These are phyloP conservation scores for Hemicordylus capensis DNA, from an alignment of 2,113 vertebrate species.

Conservation along the genomic window DNA sequence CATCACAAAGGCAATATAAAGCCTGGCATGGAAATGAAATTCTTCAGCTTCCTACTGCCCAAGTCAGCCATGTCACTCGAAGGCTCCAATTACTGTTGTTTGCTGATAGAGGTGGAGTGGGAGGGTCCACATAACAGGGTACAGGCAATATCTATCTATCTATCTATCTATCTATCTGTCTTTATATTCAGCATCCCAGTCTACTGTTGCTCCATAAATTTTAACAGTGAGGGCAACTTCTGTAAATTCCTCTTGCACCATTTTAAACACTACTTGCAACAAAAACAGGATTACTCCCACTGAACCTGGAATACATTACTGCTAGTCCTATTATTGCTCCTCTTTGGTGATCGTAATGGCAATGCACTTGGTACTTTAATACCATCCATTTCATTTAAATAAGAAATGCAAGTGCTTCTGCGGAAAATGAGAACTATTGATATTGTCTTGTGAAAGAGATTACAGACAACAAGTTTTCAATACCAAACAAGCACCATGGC, in stretches of 20 bases:
- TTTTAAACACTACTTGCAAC: constrained; percentile 53
- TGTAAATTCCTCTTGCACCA: constrained; percentile 34
- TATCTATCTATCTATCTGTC: no score
- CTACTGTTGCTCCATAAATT: constrained; percentile 32
- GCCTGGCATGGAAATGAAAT: not conserved
- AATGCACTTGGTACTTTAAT: constrained; percentile 51
- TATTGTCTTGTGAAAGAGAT: constrained; percentile 44
- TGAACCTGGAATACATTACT: constrained; percentile 29
- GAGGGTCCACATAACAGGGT: not conserved
- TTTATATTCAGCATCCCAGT: not conserved
- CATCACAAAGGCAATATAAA: not conserved
- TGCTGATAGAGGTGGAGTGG: not conserved
- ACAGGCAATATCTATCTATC: not conserved
- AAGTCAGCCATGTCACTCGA: not conserved
- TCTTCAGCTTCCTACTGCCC: not conserved
- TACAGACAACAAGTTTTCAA: constrained; percentile 32
- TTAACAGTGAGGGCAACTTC: constrained; percentile 52
- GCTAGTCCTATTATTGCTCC: constrained; percentile 26
- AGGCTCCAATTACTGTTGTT: not conserved
- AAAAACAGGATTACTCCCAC: constrained; percentile 21
- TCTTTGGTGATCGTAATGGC: constrained; percentile 15
- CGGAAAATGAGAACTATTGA: constrained; percentile 48
- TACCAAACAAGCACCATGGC: constrained; percentile 49
- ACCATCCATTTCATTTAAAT: constrained; percentile 53
- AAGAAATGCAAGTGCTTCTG: constrained; percentile 29